phyloP scores from a whole-genome alignment of 2,888 invertebrate species.

The Ferrisia virgata region DNA sequence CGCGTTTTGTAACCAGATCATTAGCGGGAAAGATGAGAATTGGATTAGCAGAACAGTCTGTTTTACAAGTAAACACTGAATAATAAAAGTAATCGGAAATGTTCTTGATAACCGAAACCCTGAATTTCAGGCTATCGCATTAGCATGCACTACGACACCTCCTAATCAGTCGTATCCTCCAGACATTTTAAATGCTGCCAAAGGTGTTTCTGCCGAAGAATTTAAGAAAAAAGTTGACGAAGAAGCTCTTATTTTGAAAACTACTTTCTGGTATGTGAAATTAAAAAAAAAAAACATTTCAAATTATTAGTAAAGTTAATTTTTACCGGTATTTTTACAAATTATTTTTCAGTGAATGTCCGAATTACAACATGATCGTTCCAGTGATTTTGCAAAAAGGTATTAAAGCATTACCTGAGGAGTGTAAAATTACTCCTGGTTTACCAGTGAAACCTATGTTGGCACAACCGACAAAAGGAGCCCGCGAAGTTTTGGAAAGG shows the following conservation, averaged over 20 bases:
- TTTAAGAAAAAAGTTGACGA: constrained; percentile 76
- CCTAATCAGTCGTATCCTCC: constrained; percentile 66
- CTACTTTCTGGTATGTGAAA: constrained; percentile 76
- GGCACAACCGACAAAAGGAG: constrained; percentile 95
- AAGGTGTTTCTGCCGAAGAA: constrained; percentile 62
- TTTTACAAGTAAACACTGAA: constrained; percentile 61
- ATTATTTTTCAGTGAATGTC: constrained; percentile 82
- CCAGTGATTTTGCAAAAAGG: constrained; percentile 76
- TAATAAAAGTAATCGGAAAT: background rate
- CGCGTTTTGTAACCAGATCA: constrained; percentile 84
- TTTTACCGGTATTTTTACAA: no score
- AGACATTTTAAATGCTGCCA: constrained; percentile 62
- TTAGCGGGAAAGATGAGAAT: constrained; percentile 91
- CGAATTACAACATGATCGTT: constrained; percentile 84
- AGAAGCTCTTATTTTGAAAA: constrained; percentile 75
- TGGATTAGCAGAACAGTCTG: constrained; percentile 94
- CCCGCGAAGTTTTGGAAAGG: constrained; percentile 79
- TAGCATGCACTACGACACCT: constrained; percentile 77
- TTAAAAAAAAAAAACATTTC: background rate
- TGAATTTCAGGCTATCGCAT: constrained; percentile 71
- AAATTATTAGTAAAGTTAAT: background rate
- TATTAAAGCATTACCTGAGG: constrained; percentile 66
- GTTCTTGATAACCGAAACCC: background rate
- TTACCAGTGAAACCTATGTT: constrained; percentile 97
- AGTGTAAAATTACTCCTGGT: constrained; percentile 85